Evolutionary conservation across 1,140 invertebrate genomes (phyloP).

Genomic region (Ptiloglossa arizonensis): DNA sequence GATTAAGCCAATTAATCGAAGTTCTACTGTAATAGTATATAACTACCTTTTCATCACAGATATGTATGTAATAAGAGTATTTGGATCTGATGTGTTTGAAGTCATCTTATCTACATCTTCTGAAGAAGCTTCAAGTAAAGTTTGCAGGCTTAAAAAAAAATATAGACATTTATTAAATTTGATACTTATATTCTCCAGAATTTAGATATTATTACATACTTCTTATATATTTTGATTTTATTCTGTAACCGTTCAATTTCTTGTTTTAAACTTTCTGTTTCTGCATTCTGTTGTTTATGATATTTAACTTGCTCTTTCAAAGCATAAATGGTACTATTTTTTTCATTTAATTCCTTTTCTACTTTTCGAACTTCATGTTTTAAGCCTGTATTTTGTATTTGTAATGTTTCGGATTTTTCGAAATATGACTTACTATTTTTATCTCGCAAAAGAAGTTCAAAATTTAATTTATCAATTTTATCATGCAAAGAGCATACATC

Average conservation of each 20-base stretch:
- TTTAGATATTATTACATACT: conserved; percentile 54
- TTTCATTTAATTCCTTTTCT: conserved; percentile 78
- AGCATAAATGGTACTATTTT: conserved; percentile 79
- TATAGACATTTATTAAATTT: conserved; percentile 36
- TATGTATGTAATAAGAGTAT: conserved; percentile 69
- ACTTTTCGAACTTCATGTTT: conserved; percentile 79
- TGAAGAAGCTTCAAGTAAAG: conserved; percentile 79
- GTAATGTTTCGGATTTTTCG: conserved; percentile 64
- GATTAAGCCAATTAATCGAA: too few relatives aligned
- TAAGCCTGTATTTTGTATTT: conserved; percentile 70
- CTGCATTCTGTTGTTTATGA: conserved; percentile 78
- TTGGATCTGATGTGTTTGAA: conserved; percentile 58
- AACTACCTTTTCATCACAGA: conserved; percentile 74
- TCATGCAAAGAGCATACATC: conserved; percentile 74
- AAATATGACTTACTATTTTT: conserved; percentile 73
- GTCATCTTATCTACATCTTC: conserved; percentile 83
- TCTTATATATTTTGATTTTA: conserved; percentile 77
- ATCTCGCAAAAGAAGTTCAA: conserved; percentile 77
- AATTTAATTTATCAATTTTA: conserved; percentile 79
- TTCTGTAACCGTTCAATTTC: conserved; percentile 82
- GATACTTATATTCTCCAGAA: not conserved
- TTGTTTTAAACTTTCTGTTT: conserved; percentile 79
- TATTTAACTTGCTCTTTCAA: conserved; percentile 82
- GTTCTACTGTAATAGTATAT: conserved; percentile 21
- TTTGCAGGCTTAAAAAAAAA: conserved; percentile 81